Conservation (phyloP, 2,888 invertebrate species). For the Eristalis pertinax region DNA sequence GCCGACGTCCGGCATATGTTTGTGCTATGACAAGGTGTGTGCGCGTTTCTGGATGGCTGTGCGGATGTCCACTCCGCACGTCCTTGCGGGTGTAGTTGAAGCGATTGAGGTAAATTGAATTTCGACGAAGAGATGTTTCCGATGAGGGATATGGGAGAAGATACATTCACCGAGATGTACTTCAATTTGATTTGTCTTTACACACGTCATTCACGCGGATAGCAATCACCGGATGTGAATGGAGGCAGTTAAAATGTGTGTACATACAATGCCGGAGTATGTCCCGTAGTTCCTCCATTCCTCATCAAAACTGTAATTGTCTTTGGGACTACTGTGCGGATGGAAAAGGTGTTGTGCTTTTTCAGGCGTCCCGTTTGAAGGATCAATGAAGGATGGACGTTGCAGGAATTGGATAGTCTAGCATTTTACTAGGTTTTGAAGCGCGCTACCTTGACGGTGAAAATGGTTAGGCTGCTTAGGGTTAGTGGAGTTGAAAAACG, state of each 20-base stretch:
- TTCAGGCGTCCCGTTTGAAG: not conserved
- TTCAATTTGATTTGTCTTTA: not conserved
- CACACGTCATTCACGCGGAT: not conserved
- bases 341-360: not conserved
- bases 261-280: not conserved
- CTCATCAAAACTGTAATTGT: not conserved
- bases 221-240: not conserved
- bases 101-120: constrained; percentile 67
- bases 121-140: constrained; percentile 11
- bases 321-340: not conserved
- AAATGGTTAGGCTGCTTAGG: too few species aligned
- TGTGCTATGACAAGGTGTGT: not conserved
- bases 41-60: not conserved
- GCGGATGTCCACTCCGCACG: not conserved
- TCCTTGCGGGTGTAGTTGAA: constrained; percentile 31
- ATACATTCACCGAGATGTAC: not conserved
- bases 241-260: not conserved
- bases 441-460: too few species aligned
- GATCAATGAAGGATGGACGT: not conserved
- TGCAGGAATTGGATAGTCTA: not conserved
- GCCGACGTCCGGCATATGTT: not conserved
- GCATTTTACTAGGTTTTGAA: too few species aligned
- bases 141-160: not conserved
- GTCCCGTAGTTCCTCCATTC: not conserved
- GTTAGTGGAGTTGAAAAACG: too few species aligned